Evolutionary conservation across 2,888 invertebrate genomes (phyloP).

Genomic region (Callinectes sapidus): DNA sequence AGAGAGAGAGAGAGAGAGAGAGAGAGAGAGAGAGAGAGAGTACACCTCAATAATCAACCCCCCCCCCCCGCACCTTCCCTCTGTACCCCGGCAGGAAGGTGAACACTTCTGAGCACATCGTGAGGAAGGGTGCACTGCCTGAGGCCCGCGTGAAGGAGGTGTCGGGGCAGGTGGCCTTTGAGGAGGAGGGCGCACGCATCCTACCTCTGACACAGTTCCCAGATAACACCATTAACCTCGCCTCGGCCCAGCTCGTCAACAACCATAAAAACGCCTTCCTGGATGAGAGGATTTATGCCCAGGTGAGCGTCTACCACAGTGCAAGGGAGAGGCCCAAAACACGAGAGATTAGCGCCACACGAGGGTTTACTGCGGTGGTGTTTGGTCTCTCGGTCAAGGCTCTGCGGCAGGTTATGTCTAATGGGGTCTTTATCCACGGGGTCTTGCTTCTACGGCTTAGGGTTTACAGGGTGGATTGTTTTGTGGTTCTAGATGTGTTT

Average conservation of each 20-base stretch:
- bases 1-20: not conserved
- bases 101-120: constrained; percentile 78
- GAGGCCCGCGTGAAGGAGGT: constrained; percentile 77
- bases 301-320: constrained; percentile 75
- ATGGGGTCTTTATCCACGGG: too few relatives aligned
- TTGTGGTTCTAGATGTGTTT: too few relatives aligned
- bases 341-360: not conserved
- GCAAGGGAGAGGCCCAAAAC: not conserved
- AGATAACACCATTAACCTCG: constrained; percentile 77
- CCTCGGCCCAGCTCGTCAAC: constrained; percentile 77
- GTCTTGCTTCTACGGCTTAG: too few relatives aligned
- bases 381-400: too few relatives aligned
- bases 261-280: constrained; percentile 76
- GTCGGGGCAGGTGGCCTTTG: constrained; percentile 78
- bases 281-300: constrained; percentile 77
- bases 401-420: too few relatives aligned
- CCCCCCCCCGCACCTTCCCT: not conserved
- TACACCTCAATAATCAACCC: not conserved
- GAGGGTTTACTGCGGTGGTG: not conserved
- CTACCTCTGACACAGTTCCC: constrained; percentile 77
- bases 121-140: constrained; percentile 76
- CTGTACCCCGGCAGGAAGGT: constrained; percentile 76
- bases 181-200: constrained; percentile 77
- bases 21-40: not conserved
- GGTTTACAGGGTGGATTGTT: too few relatives aligned